These are phyloP conservation scores for Melanotaenia parkinsoni DNA, from an alignment of 2,797 vertebrate genomes.

Conservation along the genomic window DNA sequence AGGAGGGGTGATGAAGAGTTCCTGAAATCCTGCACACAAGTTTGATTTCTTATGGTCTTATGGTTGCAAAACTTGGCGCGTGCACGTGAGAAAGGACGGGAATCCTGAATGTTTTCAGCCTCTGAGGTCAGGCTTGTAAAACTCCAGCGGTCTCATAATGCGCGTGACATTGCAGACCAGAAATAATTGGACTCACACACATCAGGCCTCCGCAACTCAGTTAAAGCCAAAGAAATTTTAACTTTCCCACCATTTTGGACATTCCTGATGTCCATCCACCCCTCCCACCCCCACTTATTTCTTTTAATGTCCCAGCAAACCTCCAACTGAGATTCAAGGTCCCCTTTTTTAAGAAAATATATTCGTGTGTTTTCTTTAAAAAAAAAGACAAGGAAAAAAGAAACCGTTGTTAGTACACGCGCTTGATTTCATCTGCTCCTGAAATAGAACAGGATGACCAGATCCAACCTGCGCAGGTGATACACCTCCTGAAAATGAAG, in stretches of 20 bases:
- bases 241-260: constrained; percentile 6
- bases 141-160: background rate
- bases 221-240: constrained; percentile 26
- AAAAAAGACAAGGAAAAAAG: too few relatives aligned
- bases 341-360: background rate
- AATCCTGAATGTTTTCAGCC: background rate
- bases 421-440: too few relatives aligned
- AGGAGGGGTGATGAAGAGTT: too few relatives aligned
- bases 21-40: background rate
- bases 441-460: too few relatives aligned
- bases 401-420: too few relatives aligned
- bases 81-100: background rate
- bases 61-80: background rate
- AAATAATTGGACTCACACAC: constrained; percentile 14
- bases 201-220: background rate
- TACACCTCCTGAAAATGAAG: too few relatives aligned
- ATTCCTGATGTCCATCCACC: background rate
- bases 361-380: background rate
- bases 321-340: too few relatives aligned
- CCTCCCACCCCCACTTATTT: background rate
- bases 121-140: background rate
- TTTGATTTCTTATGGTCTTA: background rate
- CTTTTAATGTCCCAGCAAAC: too few relatives aligned
- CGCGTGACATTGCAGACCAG: constrained; percentile 8
- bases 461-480: background rate